Evolutionary conservation across 2,797 vertebrate species (phyloP), one percentile per base, ranked within the genome.

Genomic region (Vespertilio murinus): DNA sequence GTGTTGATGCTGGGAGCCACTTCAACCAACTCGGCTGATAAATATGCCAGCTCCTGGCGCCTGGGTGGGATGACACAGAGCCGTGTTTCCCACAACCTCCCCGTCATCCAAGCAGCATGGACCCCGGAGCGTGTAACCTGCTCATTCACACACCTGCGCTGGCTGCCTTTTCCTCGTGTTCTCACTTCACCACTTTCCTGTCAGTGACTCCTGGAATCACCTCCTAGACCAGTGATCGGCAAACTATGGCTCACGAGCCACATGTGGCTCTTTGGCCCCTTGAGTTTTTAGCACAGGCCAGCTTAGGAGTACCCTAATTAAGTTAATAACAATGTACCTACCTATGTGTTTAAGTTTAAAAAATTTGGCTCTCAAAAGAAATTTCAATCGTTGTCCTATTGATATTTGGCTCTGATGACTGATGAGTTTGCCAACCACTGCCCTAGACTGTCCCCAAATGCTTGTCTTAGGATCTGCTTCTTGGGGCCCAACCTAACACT

Each of bases 51-150:
- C 16, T 30, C 73, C 35, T 38, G 56, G 25, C 2, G 6, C 23
- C 61, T 1, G 16, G 0, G 8, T 35, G 9, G 64, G 45, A 22
- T 11, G 7, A 8, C 16, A 2, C 23, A 30, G 3, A 67, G 35
- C 10, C 56, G 1, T 11, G 30, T 40, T 52, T n/a, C 65, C 64
- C 38, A 33, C 42, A 3, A 0, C 25, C 64, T 52, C 69, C 11
- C 67, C 71, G 30, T 17, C 1, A 22, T 42, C 69, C 30, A 2
- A 8, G 17, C 4, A 5, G 9, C 0, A 6, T 3, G 28, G 42
- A 59, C 11, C 28, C 38, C 16, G 0, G 2, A 30, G 45, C 0
- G 0, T 3, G 40, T 30, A 10, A 67, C 59, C n/a, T 28, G 12
- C 22, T 38, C 22, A 3, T 28, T 20, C 22, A 20, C 70, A 40